Evolutionary conservation across 2,888 invertebrate genomes (phyloP).

Genomic region (Lasioglossum marginatum): DNA sequence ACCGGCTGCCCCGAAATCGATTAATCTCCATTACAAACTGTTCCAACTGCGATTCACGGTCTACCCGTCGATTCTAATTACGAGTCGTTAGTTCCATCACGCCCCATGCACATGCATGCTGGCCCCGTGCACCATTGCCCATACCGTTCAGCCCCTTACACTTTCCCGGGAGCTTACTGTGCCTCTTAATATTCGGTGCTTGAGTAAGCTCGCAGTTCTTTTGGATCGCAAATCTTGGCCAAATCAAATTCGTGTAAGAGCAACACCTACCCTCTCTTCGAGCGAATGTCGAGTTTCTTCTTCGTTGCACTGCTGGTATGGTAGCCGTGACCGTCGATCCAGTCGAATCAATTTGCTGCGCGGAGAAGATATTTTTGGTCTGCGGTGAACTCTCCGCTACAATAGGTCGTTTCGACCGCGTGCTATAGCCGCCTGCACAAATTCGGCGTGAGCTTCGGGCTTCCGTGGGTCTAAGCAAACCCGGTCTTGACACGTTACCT

Average conservation of each 20-base stretch:
- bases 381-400: not conserved
- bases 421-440: not conserved
- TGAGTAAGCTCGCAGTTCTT: not conserved
- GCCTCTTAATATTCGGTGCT: not conserved
- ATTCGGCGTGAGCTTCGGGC: not conserved
- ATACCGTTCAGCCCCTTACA: not conserved
- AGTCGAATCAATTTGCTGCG: not conserved
- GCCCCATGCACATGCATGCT: not conserved
- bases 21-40: slow-evolving; percentile 61
- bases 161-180: not conserved
- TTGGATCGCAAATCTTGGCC: not conserved
- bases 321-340: slow-evolving; percentile 15
- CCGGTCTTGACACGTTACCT: no score
- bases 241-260: not conserved
- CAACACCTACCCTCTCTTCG: not conserved
- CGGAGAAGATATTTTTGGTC: slow-evolving; percentile 7
- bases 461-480: not conserved
- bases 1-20: slow-evolving; percentile 43
- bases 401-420: not conserved
- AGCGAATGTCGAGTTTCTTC: not conserved
- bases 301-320: not conserved
- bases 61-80: slow-evolving; percentile 59
- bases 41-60: slow-evolving; percentile 58
- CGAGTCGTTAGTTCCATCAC: slow-evolving; percentile 34
- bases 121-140: not conserved